These are phyloP conservation scores for Nestor notabilis DNA, from an alignment of 2,113 vertebrate genomes.

Conservation along the genomic window DNA sequence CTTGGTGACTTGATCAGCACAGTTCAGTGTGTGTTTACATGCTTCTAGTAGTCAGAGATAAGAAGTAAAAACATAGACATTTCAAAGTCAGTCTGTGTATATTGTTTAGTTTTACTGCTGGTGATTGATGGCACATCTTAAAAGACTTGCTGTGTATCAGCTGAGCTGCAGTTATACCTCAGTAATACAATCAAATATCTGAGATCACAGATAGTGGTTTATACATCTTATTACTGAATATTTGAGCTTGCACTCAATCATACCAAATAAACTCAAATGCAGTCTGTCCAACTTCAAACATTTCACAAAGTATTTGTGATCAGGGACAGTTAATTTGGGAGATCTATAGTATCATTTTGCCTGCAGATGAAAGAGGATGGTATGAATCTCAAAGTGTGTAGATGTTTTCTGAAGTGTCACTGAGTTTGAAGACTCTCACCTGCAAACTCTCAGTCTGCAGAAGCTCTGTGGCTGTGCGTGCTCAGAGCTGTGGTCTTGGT, in stretches of 20 bases:
- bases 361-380: not conserved
- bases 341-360: not conserved
- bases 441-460: not conserved
- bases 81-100: not conserved
- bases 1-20: not conserved
- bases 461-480: not conserved
- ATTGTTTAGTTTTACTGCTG: not conserved
- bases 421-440: not conserved
- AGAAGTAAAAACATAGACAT: not conserved
- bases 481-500: not conserved
- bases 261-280: not conserved
- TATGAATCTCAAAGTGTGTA: not conserved
- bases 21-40: not conserved
- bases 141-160: not conserved
- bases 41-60: not conserved
- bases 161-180: not conserved
- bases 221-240: not conserved
- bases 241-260: not conserved
- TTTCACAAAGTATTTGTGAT: not conserved
- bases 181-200: not conserved
- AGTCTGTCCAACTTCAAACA: not conserved
- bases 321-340: not conserved
- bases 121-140: not conserved
- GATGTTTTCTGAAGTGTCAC: not conserved
- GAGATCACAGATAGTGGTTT: not conserved